Conservation (phyloP, 1,140 invertebrate species). For the Mizuhopecten yessoensis region DNA sequence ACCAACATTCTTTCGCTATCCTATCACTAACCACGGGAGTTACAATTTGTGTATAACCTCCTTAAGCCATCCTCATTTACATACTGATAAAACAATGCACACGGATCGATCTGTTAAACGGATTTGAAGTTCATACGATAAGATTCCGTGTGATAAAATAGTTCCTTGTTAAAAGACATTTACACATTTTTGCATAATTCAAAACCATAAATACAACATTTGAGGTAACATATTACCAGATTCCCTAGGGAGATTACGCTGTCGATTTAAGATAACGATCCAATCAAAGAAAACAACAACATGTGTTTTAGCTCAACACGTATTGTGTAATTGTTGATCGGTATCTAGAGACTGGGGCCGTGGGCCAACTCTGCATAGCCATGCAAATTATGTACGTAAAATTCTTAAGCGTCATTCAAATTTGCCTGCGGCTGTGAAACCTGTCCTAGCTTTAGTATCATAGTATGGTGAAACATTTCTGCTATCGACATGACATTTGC, state of each 20-base stretch:
- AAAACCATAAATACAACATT: neutral
- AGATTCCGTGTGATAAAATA: neutral
- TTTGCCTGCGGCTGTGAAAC: no score
- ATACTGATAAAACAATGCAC: neutral
- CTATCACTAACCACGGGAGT: no score
- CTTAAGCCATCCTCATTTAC: no score
- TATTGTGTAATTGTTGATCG: conserved; percentile 25
- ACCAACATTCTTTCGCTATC: no score
- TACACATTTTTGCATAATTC: neutral
- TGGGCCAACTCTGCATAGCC: neutral
- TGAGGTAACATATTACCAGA: neutral
- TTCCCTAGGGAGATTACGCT: neutral
- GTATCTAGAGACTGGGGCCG: neutral
- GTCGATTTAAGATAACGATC: neutral
- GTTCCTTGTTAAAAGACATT: neutral
- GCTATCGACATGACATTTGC: no score
- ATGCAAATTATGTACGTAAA: neutral
- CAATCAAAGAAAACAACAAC: conserved; percentile 32
- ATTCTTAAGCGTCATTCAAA: neutral
- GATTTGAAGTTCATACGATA: neutral
- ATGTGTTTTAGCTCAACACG: conserved; percentile 18
- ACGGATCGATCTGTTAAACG: neutral
- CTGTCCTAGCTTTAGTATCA: no score
- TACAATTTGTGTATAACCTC: no score
- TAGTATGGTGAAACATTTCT: no score